These are phyloP conservation scores for Nemoura dubitans DNA, from an alignment of 2,888 invertebrate species.

Conservation along the genomic window DNA sequence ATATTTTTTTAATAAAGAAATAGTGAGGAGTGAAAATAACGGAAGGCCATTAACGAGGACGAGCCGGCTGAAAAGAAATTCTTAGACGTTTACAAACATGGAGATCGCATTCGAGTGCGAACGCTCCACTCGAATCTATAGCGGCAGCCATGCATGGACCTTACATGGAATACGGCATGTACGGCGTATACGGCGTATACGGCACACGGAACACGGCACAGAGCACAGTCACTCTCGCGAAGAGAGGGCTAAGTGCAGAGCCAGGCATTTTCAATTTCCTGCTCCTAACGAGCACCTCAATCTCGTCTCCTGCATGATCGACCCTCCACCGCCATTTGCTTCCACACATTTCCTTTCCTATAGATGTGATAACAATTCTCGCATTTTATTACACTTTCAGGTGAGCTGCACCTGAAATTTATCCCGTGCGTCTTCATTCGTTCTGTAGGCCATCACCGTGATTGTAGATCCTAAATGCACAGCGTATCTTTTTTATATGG, in stretches of 20 bases:
- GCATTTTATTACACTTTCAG: constrained; percentile 32
- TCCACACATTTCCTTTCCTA: constrained; percentile 7
- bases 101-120: not conserved
- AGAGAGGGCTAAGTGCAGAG: constrained; percentile 30
- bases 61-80: not conserved
- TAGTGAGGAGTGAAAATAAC: not conserved
- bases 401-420: not conserved
- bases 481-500: not conserved
- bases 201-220: not conserved
- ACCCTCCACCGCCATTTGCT: not conserved
- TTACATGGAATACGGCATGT: not conserved
- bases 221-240: not conserved
- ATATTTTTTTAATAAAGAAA: not conserved
- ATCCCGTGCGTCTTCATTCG: not conserved
- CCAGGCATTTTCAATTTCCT: constrained; percentile 42
- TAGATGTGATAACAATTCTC: constrained; percentile 26
- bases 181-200: too few relatives aligned
- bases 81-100: not conserved
- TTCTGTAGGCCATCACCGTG: not conserved
- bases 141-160: not conserved
- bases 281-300: constrained; percentile 36
- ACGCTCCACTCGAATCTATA: not conserved
- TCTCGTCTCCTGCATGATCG: not conserved
- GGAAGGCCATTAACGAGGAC: not conserved
- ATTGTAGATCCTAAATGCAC: not conserved